Evolutionary conservation across 2,113 vertebrate species (phyloP).

Genomic region (Chloroceryle aenea): DNA sequence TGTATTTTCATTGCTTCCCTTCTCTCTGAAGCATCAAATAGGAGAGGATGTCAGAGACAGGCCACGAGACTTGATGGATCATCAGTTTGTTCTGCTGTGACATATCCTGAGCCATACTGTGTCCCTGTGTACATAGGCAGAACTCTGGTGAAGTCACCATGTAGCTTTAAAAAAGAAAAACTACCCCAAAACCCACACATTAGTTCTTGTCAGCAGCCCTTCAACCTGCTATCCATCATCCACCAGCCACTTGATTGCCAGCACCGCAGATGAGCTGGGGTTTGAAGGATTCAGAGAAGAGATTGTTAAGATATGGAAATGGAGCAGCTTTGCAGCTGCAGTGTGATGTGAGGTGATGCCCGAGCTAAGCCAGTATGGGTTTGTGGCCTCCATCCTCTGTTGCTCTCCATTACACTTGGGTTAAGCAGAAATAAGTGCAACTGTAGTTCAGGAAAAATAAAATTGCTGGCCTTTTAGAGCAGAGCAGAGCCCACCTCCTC

Average conservation of each 20-base stretch:
- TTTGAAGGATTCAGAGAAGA: neutral
- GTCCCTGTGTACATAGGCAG: neutral
- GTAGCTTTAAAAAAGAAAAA: neutral
- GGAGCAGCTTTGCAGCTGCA: neutral
- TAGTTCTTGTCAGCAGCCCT: neutral
- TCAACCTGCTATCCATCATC: constrained; percentile 17
- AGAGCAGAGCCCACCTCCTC: neutral
- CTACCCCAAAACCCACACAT: neutral
- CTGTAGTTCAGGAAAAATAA: neutral
- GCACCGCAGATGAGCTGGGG: neutral
- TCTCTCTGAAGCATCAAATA: neutral
- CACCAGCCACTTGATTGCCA: neutral
- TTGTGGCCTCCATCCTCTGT: neutral
- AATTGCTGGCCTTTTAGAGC: neutral
- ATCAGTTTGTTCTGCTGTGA: neutral
- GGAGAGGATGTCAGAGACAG: neutral
- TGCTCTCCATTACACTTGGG: neutral
- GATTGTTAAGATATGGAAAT: neutral
- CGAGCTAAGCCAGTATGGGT: accelerated
- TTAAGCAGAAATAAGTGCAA: neutral
- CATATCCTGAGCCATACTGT: neutral
- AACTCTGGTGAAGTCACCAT: neutral
- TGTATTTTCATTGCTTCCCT: neutral
- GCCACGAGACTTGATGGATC: neutral
- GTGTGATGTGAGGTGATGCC: neutral